phyloP scores from a whole-genome alignment of 2,888 invertebrate species.

The Lacanobia wlatinum region DNA sequence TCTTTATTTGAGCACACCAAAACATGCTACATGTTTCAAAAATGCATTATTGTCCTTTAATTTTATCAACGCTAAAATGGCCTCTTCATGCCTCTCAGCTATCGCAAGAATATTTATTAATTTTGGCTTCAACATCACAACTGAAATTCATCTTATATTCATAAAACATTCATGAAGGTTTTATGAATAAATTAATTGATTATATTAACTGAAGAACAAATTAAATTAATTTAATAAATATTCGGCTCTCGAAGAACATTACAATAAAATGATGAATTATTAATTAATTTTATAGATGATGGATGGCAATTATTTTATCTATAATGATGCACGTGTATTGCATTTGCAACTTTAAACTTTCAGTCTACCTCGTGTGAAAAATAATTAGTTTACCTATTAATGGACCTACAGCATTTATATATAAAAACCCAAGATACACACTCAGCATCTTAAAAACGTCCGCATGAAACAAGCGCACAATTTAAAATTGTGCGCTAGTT shows the following conservation, averaged over 20 bases:
- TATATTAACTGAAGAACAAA: conserved; percentile 23
- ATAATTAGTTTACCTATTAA: neutral
- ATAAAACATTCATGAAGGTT: conserved; percentile 31
- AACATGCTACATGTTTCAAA: too few species aligned
- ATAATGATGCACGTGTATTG: neutral
- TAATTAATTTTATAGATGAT: conserved; percentile 15
- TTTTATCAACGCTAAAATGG: neutral
- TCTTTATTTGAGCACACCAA: too few species aligned
- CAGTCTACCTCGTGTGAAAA: neutral
- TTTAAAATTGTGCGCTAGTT: too few species aligned
- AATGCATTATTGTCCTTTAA: neutral
- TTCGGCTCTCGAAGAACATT: neutral
- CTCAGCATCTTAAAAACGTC: too few species aligned
- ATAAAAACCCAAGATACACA: too few species aligned
- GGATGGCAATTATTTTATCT: conserved; percentile 12
- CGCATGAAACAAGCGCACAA: too few species aligned
- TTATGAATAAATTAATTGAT: conserved; percentile 48
- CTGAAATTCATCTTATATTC: conserved; percentile 17
- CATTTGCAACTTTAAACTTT: neutral
- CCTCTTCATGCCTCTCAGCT: neutral
- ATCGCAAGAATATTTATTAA: conserved; percentile 21
- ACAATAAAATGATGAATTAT: conserved; percentile 16
- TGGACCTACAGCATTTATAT: too few species aligned
- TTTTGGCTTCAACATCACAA: conserved; percentile 16
- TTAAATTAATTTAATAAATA: conserved; percentile 31